Evolutionary conservation across 2,113 vertebrate genomes (phyloP).

Genomic region (Hydropotes inermis): DNA sequence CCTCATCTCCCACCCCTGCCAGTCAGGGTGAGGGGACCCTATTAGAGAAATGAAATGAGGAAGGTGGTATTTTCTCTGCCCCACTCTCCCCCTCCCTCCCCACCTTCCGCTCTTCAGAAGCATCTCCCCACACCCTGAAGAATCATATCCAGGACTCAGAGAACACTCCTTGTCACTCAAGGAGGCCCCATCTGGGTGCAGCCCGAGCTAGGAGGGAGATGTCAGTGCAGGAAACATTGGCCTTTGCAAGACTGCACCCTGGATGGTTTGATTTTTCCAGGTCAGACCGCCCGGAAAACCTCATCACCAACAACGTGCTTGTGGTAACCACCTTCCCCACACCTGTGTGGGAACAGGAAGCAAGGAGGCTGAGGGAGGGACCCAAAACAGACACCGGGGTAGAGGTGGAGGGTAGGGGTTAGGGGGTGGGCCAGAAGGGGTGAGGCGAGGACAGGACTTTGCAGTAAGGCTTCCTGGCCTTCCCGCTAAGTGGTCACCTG

Average conservation of each 20-base stretch:
- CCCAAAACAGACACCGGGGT: neutral
- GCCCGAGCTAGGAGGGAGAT: rapidly evolving
- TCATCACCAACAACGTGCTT: conserved; percentile 82
- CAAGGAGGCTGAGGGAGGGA: neutral
- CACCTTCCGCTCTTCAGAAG: neutral
- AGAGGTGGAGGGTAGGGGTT: neutral
- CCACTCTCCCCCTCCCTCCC: neutral
- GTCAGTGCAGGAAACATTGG: neutral
- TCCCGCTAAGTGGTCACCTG: neutral
- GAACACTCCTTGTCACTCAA: neutral
- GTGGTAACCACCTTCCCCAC: conserved; percentile 77
- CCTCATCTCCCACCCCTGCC: neutral
- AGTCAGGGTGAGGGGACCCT: neutral
- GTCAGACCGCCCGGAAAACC: conserved; percentile 76
- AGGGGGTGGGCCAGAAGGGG: neutral
- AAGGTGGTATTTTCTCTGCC: neutral
- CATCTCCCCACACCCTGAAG: neutral
- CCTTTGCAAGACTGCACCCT: neutral
- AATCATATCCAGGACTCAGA: neutral
- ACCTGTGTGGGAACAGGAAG: neutral
- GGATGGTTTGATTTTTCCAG: conserved; percentile 74
- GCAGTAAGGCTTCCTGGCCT: neutral
- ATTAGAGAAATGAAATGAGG: neutral
- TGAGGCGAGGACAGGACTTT: neutral
- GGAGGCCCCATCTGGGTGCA: neutral